Evolutionary conservation across 2,113 vertebrate genomes (phyloP).

Genomic region (Leucosticte australis): DNA sequence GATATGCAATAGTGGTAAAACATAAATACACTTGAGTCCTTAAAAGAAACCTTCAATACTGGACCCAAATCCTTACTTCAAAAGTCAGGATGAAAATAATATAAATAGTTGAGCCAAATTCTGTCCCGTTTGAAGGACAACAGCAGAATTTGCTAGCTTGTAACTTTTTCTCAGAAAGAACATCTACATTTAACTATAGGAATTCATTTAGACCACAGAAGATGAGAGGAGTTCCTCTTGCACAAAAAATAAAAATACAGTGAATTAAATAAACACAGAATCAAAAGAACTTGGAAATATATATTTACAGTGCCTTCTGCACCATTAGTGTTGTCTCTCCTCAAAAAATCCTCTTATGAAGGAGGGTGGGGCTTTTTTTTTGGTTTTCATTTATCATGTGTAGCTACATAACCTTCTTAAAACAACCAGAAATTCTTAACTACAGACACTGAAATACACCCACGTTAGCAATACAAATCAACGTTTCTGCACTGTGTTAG

Average conservation of each 20-base stretch:
- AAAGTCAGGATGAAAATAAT: background rate
- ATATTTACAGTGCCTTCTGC: background rate
- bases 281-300: background rate
- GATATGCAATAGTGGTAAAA: background rate
- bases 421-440: background rate
- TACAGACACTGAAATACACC: background rate
- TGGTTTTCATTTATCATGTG: background rate
- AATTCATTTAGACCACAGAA: background rate
- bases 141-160: background rate
- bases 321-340: background rate
- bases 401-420: background rate
- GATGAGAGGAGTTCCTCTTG: background rate
- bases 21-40: background rate
- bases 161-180: background rate
- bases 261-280: background rate
- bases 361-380: rapidly evolving
- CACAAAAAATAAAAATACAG: background rate
- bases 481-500: background rate
- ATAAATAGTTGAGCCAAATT: background rate
- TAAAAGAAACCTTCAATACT: background rate
- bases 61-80: background rate
- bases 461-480: background rate
- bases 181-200: background rate
- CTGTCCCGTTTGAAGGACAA: background rate
- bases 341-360: background rate